phyloP scores from a whole-genome alignment of 2,888 invertebrate species.

The Mythimna impura region DNA sequence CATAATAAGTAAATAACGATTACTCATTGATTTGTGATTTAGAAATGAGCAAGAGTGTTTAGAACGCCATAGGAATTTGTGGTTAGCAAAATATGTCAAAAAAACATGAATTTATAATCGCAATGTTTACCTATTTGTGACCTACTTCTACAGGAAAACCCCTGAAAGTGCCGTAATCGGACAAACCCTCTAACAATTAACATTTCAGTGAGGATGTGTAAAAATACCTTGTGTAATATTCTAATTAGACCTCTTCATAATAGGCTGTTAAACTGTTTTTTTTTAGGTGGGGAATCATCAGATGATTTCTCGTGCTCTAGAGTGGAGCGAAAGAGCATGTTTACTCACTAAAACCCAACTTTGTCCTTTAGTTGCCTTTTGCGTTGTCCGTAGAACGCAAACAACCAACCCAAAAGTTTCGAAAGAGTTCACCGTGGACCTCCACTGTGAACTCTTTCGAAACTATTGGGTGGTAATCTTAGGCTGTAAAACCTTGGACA shows the following conservation, averaged over 20 bases:
- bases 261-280: not conserved
- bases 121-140: not conserved
- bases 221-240: not conserved
- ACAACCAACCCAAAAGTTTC: no score
- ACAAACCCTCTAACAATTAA: constrained; percentile 5
- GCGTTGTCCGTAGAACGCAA: no score
- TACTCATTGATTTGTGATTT: constrained; percentile 17
- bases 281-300: no score
- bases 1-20: constrained; percentile 11
- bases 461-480: no score
- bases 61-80: constrained; percentile 12
- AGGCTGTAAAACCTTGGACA: no score
- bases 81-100: constrained; percentile 14
- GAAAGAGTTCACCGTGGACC: no score
- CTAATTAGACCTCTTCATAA: not conserved
- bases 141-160: constrained; percentile 31
- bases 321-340: no score
- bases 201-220: not conserved
- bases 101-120: constrained; percentile 4
- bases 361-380: no score
- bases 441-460: no score
- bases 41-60: constrained; percentile 12
- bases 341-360: no score
- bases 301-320: no score
- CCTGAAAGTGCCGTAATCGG: not conserved